phyloP scores from a whole-genome alignment of 2,888 invertebrate species.

The Polymixis flavicincta region DNA sequence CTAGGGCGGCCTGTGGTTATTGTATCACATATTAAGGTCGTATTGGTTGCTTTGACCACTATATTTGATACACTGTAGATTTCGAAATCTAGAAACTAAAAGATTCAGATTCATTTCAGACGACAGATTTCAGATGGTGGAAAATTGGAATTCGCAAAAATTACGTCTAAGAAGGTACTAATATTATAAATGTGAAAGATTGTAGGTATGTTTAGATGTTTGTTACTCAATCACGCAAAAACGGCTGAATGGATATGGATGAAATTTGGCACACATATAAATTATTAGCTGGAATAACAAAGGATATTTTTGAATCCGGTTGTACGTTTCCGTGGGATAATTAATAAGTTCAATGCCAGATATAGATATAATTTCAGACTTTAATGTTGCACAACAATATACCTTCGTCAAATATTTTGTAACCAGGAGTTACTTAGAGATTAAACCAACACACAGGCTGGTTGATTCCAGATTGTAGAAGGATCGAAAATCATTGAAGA shows the following conservation, averaged over 20 bases:
- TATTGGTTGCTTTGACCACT: constrained; percentile 37
- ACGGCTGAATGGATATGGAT: no score
- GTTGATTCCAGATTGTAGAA: not conserved
- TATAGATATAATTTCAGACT: not conserved
- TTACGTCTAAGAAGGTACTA: no score
- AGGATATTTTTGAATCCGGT: no score
- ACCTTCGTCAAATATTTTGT: not conserved
- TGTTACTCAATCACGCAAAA: no score
- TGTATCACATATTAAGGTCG: constrained; percentile 20
- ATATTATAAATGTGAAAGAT: no score
- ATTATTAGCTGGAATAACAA: no score
- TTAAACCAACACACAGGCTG: no score
- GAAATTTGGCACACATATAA: no score
- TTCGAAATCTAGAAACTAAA: constrained; percentile 23
- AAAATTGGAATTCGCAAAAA: not conserved
- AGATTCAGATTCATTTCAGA: no score
- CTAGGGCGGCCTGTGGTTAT: constrained; percentile 51
- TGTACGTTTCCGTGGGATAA: no score
- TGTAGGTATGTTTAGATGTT: no score
- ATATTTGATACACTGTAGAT: constrained; percentile 39
- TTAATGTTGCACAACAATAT: not conserved
- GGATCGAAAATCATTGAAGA: not conserved
- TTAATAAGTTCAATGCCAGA: not conserved
- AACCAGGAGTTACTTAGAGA: no score
- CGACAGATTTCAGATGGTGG: not conserved